phyloP scores from a whole-genome alignment of 2,113 vertebrate genomes.

The Rhea americana region DNA sequence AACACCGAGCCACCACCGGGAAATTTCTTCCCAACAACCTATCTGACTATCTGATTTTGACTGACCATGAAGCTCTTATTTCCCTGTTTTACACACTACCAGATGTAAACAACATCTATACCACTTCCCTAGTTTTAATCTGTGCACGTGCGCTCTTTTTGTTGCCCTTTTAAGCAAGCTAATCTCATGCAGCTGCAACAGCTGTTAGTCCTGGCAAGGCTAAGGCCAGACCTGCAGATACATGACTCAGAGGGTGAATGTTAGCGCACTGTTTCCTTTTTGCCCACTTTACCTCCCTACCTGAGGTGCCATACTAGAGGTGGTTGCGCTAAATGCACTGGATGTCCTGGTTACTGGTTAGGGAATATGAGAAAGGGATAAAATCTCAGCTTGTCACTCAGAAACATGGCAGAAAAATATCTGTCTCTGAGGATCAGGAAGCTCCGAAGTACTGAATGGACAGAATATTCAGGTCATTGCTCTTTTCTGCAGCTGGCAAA shows the following conservation, averaged over 20 bases:
- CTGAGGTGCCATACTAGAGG: neutral
- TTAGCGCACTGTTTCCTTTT: neutral
- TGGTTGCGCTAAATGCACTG: neutral
- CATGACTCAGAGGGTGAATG: rapidly evolving
- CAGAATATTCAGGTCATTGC: neutral
- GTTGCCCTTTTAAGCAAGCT: neutral
- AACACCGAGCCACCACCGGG: neutral
- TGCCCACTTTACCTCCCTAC: neutral
- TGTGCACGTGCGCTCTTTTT: neutral
- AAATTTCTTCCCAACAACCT: neutral
- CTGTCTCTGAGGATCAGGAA: neutral
- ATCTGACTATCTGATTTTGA: neutral
- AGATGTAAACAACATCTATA: neutral
- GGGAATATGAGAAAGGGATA: neutral
- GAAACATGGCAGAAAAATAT: neutral
- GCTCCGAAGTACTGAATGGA: neutral
- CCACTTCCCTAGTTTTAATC: neutral
- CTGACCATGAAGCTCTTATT: neutral
- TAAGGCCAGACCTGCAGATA: rapidly evolving
- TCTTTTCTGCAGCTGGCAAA: neutral
- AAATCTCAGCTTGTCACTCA: neutral
- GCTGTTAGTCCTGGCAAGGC: neutral
- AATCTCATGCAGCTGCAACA: neutral
- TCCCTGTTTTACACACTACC: neutral
- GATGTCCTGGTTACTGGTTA: neutral